Conservation (phyloP, 2,113 vertebrate genomes). For the Campylorhamphus procurvoides region DNA sequence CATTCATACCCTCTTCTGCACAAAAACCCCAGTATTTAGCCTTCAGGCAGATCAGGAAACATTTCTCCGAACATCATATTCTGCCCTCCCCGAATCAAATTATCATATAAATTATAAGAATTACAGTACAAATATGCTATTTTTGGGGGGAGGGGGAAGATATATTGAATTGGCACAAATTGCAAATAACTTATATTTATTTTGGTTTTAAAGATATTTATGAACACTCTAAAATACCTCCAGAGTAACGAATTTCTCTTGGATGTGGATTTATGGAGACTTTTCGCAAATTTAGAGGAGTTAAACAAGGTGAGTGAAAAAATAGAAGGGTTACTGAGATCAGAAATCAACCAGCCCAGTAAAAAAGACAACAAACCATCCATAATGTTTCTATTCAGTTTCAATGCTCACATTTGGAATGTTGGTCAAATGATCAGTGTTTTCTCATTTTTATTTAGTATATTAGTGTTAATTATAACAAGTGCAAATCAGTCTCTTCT, state of each 20-base stretch:
- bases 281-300: slow-evolving; percentile 90
- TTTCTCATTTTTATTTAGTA: not conserved
- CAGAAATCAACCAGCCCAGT: not conserved
- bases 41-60: not conserved
- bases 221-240: slow-evolving; percentile 81
- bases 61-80: not conserved
- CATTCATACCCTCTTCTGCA: not conserved
- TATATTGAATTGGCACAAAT: not conserved
- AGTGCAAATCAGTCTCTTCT: not conserved
- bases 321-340: not conserved
- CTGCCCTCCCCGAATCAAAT: not conserved
- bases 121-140: not conserved
- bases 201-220: slow-evolving; percentile 82
- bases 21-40: not conserved
- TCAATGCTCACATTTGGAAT: not conserved
- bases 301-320: slow-evolving; percentile 84
- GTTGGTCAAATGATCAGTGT: not conserved
- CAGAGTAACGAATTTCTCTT: slow-evolving; percentile 81
- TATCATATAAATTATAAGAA: not conserved
- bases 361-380: not conserved
- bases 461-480: not conserved
- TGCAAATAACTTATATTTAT: slow-evolving; percentile 2
- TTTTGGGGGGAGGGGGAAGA: rapidly evolving
- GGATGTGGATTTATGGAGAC: slow-evolving; percentile 84
- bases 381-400: not conserved